Percentiles rank a stretch among this genome's conserved stretches.
These are phyloP conservation scores for Saguinus imperator DNA, from an alignment of 2,113 vertebrate genomes.

Conservation along the genomic window DNA sequence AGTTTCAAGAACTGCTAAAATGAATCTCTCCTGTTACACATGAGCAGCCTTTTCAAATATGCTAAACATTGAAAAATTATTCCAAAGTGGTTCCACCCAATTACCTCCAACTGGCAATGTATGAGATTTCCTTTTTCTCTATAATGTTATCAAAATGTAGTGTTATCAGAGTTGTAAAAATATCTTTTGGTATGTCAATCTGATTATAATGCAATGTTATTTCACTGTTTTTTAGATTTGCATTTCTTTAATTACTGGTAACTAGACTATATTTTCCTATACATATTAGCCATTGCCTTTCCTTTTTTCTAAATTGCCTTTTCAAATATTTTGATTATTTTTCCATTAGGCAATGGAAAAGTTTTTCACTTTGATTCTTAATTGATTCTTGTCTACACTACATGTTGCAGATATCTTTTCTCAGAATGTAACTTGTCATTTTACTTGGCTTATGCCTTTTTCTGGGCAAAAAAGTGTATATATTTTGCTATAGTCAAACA, in stretches of 20 bases:
- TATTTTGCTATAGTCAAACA: neutral
- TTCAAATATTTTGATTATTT: neutral
- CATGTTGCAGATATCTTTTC: neutral
- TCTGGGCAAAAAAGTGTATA: neutral
- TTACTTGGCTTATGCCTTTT: neutral
- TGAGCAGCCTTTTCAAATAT: neutral
- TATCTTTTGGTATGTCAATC: neutral
- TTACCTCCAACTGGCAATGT: neutral
- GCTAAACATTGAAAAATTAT: neutral
- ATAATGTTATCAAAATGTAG: neutral
- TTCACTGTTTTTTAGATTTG: neutral
- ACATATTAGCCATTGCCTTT: neutral
- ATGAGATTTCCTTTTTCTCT: neutral
- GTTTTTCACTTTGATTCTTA: neutral
- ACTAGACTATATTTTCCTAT: neutral
- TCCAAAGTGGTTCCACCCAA: neutral
- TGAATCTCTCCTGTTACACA: neutral
- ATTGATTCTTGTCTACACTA: neutral
- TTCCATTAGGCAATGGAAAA: neutral
- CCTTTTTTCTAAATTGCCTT: neutral
- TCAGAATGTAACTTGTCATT: neutral
- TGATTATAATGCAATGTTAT: neutral
- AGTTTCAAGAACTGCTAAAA: neutral
- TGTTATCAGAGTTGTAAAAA: neutral
- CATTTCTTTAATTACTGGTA: neutral